Evolutionary conservation across 2,113 vertebrate species (phyloP).

Genomic region (Neogale vison): DNA sequence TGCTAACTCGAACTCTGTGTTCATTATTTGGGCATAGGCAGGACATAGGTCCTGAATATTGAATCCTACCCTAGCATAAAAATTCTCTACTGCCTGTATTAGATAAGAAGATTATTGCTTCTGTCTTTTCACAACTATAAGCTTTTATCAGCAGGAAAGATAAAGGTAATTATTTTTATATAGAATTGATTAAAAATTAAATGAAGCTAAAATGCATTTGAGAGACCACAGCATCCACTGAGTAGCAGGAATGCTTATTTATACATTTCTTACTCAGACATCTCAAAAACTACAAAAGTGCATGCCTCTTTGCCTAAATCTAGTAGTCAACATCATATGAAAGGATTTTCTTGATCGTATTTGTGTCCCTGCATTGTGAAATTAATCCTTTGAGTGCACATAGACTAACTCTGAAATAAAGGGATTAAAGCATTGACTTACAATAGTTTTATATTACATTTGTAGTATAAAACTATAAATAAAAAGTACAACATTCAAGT

Average conservation of each 20-base stretch:
- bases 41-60: background rate
- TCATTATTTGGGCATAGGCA: background rate
- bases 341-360: slow-evolving; percentile 27
- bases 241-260: background rate
- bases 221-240: background rate
- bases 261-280: background rate
- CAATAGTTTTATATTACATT: background rate
- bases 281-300: background rate
- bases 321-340: background rate
- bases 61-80: background rate
- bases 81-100: background rate
- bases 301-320: background rate
- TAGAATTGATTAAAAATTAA: slow-evolving; percentile 21
- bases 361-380: background rate
- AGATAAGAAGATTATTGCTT: background rate
- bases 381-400: slow-evolving; percentile 66
- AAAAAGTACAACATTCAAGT: background rate
- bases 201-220: background rate
- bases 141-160: background rate
- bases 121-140: background rate
- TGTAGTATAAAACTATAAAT: slow-evolving; percentile 21
- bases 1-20: background rate
- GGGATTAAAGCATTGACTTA: slow-evolving; percentile 43
- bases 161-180: slow-evolving; percentile 37
- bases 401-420: slow-evolving; percentile 38